phyloP scores from a whole-genome alignment of 2,888 invertebrate species.

The Dolichopus griseipennis region DNA sequence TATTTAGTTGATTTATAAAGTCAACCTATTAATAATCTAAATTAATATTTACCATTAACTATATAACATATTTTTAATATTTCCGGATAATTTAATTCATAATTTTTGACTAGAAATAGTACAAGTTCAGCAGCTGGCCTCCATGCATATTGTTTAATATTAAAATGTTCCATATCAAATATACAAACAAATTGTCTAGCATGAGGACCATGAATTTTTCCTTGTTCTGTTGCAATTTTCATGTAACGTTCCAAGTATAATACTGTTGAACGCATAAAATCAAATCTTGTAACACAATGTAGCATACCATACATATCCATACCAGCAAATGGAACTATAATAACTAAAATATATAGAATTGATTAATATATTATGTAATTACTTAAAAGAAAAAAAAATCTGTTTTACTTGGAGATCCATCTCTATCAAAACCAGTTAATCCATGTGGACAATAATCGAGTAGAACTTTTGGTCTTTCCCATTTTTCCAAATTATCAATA shows the following conservation, averaged over 20 bases:
- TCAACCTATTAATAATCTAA: no score
- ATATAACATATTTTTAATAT: constrained; percentile 78
- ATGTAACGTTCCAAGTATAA: constrained; percentile 58
- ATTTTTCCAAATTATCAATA: constrained; percentile 57
- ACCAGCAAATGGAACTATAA: constrained; percentile 70
- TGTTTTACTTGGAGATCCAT: constrained; percentile 58
- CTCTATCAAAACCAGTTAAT: constrained; percentile 69
- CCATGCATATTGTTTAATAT: constrained; percentile 73
- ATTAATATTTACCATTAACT: constrained; percentile 71
- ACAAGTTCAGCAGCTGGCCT: constrained; percentile 67
- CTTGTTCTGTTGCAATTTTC: constrained; percentile 52
- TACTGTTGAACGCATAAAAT: constrained; percentile 63
- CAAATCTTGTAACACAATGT: constrained; percentile 61
- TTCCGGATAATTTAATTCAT: constrained; percentile 90
- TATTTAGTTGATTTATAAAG: no score
- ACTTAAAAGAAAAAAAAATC: neutral
- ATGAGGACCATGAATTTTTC: constrained; percentile 51
- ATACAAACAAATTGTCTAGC: constrained; percentile 60
- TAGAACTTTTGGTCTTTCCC: constrained; percentile 64
- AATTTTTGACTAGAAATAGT: constrained; percentile 70
- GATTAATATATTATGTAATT: no score
- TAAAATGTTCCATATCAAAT: constrained; percentile 72
- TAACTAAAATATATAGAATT: constrained; percentile 45
- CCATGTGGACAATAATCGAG: constrained; percentile 70
- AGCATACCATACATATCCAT: constrained; percentile 74